Evolutionary conservation across 1,140 invertebrate genomes (phyloP), one percentile per base, ranked within the genome.

Genomic region (Drosophila watanabei): DNA sequence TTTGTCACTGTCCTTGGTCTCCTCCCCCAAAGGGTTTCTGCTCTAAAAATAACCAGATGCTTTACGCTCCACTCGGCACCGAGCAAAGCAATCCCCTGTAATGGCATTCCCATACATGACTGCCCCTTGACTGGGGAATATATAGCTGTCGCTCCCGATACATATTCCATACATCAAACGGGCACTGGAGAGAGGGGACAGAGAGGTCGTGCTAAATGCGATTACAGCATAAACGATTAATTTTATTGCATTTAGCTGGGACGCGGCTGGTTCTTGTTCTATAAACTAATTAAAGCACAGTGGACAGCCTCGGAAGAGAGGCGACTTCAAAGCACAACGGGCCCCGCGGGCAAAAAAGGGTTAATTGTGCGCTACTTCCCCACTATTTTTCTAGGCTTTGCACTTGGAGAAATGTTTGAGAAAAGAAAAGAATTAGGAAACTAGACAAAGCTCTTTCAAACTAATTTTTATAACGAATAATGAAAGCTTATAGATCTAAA

Each of bases 141-240:
- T 45, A 41, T 33, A 5, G 65, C 35, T 49, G 65, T 69, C 63
- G 63, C 63, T 63, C 24, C 32, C 63, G 39, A 63, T 66, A 66
- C 20, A 45, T 14, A 18, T 66, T 0, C 57, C 48, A 60, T 77
- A 63, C 57, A 81, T 71, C 72, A 76, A 76, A 64, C 41, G 30
- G 33, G 46, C 20, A 11, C 46, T 5, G 28, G 18, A 0, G 24
- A 11, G 41, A 8, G 8, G 14, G 51, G 16, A 24, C 1, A 16
- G 9, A 11, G 43, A 46, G 61, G 52, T 52, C 20, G 66, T 49
- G 68, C 68, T 82, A 81, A 88, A 89, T 85, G 65, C 85, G 86
- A 89, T 88, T 88, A 88, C 81, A 51, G 78, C 81, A 88, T 88
- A 89, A 89, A 69, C 79, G 86, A 90, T 89, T 90, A 82, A 82